These are phyloP conservation scores for Pygoscelis antarcticus DNA, from an alignment of 2,113 vertebrate species.

Conservation along the genomic window DNA sequence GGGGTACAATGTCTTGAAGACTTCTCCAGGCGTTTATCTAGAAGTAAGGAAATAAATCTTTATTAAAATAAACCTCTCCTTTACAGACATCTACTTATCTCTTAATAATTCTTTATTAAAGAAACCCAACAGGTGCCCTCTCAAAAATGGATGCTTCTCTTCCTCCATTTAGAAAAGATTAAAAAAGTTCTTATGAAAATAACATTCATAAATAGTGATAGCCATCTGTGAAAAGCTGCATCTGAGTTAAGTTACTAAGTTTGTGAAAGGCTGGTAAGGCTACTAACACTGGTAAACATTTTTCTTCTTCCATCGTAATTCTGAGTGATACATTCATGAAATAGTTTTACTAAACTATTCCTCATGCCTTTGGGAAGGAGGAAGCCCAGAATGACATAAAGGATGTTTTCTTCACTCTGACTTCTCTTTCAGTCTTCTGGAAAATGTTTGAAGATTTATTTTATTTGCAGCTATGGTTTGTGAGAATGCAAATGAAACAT, in stretches of 20 bases:
- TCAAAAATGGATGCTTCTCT: neutral
- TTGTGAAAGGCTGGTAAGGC: neutral
- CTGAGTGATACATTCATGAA: neutral
- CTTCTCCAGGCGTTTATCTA: neutral
- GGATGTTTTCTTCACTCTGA: neutral
- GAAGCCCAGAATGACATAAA: neutral
- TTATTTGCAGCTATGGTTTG: neutral
- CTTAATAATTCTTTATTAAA: neutral
- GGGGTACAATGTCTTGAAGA: neutral
- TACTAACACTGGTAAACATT: neutral
- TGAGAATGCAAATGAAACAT: neutral
- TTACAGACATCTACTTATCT: neutral
- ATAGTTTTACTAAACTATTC: neutral
- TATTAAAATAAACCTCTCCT: neutral
- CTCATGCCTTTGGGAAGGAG: neutral
- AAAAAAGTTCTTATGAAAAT: neutral
- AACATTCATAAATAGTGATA: neutral
- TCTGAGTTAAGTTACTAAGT: neutral
- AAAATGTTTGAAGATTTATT: neutral
- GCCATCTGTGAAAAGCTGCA: neutral
- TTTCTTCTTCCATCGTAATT: neutral
- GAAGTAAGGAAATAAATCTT: neutral
- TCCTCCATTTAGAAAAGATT: neutral
- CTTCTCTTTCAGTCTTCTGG: neutral
- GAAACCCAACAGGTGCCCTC: neutral